phyloP scores from a whole-genome alignment of 2,113 vertebrate genomes.

The Chionomys nivalis region DNA sequence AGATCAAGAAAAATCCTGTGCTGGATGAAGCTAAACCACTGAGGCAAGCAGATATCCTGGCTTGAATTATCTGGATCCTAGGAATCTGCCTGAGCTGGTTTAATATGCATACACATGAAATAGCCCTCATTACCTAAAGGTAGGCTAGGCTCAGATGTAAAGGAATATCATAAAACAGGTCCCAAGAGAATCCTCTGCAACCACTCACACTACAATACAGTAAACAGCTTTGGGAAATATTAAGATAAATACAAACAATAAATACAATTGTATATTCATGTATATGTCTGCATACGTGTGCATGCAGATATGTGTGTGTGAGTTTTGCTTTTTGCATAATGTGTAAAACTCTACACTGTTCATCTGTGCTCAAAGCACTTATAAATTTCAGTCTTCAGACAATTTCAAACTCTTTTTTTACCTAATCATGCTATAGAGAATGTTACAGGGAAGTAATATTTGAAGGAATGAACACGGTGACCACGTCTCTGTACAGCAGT shows the following conservation, averaged over 20 bases:
- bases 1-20: not conserved
- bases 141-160: not conserved
- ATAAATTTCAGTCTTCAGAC: not conserved
- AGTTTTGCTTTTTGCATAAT: not conserved
- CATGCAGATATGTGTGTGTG: not conserved
- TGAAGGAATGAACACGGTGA: not conserved
- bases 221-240: not conserved
- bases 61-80: slow-evolving; percentile 4
- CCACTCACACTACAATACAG: not conserved
- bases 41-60: not conserved
- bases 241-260: not conserved
- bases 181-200: not conserved
- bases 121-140: not conserved
- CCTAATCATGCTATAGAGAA: not conserved
- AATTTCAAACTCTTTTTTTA: not conserved
- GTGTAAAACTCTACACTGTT: not conserved
- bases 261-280: not conserved
- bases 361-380: not conserved
- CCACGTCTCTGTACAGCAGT: not conserved
- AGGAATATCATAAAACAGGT: not conserved
- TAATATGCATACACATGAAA: not conserved
- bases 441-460: not conserved
- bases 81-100: not conserved
- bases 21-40: not conserved
- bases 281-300: not conserved